Conservation (phyloP, 2,888 invertebrate genomes). For the Scaptomyza polygonia region DNA sequence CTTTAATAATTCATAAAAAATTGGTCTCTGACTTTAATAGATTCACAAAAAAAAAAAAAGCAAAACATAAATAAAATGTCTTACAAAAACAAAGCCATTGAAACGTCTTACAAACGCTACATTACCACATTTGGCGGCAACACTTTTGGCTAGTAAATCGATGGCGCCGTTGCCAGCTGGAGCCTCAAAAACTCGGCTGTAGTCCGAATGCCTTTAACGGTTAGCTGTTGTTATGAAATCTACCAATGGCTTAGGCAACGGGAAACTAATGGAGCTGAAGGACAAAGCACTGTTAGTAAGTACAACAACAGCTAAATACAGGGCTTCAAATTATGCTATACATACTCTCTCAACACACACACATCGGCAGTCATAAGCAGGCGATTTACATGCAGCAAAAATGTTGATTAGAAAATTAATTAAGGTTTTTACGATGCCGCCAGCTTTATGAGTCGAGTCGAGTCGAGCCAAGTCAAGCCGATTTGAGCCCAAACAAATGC, state of each 20-base stretch:
- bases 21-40: background rate
- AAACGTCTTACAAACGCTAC: conserved; percentile 9
- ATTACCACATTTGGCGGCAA: conserved; percentile 8
- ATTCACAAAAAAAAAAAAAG: background rate
- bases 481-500: conserved; percentile 24
- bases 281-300: conserved; percentile 37
- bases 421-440: conserved; percentile 76
- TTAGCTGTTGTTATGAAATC: conserved; percentile 68
- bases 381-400: conserved; percentile 77
- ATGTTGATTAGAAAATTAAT: conserved; percentile 79
- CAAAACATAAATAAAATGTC: background rate
- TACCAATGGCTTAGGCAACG: conserved; percentile 50
- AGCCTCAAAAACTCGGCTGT: background rate
- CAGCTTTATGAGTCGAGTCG: conserved; percentile 54
- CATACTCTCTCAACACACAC: conserved; percentile 44
- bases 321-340: conserved; percentile 64
- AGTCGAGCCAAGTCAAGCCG: conserved; percentile 21
- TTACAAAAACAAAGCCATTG: conserved; percentile 7
- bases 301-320: conserved; percentile 30
- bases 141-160: conserved; percentile 33
- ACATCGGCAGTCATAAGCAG: conserved; percentile 53
- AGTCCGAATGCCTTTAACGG: conserved; percentile 8
- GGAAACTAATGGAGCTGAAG: conserved; percentile 67
- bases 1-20: background rate
- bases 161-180: conserved; percentile 55